Base-by-base conservation (phyloP, 2,888 invertebrate species). In the Notocelia uddmanniana region DNA sequence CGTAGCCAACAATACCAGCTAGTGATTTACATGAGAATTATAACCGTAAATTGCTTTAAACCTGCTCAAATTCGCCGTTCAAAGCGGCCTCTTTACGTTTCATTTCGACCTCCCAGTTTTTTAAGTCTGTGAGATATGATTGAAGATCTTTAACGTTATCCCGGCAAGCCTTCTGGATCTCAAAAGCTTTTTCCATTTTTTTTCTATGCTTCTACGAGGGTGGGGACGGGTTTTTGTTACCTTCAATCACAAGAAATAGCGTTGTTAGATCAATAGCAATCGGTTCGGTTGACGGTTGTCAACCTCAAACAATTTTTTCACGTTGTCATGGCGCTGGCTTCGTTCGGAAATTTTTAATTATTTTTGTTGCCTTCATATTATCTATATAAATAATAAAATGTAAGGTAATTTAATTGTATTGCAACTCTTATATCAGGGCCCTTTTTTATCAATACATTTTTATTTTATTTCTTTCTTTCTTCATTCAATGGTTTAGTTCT, bases 21-120 rank as follows among this genome's bases (percentile, higher is more conserved):
- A 74, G 34, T 64, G 59, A 70, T 63, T 67, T 45, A 68, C 69
- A 63, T 45, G 66, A 67, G 55, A 73, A 82, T 73, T 78, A 79
- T 73, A 79, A 79, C 81, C 77, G 78, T 78, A 83, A 82, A 83
- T 84, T 79, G 78, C 78, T 82, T 79, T 83, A 85, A 91, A 94
- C 94, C 94, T 94, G 91, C 85, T 90, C 93, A 78, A 86, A 89
- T 80, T 87, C 89, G 77, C 91, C 92, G 76, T 88, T 89, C 76
- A 95, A 82, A 79, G 95, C 94, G 73, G 93, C 89, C 78, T 97
- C 96, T 89, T 96, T 96, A 75, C 94, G 92, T 89, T 96, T 96
- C 96, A 97, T 96, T 85, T 96, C 95, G 64, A 94, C 88, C 80
- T 96, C 96, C 96, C 96, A 96, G 84, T 93, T 94, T 85, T 95